Conservation (phyloP, 2,113 vertebrate species). For the Cyrtonyx montezumae region DNA sequence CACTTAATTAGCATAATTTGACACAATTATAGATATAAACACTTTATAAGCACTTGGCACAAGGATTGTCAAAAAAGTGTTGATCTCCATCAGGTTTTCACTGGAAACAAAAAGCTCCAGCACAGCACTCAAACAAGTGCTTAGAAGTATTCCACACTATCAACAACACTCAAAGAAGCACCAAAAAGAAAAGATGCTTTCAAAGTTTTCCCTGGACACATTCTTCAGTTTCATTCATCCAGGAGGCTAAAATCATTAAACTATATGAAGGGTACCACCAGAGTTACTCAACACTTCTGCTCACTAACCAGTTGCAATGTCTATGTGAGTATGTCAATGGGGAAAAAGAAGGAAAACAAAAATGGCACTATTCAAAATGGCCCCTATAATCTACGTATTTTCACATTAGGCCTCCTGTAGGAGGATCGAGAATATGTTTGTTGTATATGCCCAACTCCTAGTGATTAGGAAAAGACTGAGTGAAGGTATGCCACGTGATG, state of each 20-base stretch:
- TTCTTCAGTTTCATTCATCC: not conserved
- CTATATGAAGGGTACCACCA: not conserved
- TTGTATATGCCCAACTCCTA: not conserved
- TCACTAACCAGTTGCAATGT: not conserved
- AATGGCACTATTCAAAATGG: not conserved
- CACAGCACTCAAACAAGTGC: conserved; percentile 54
- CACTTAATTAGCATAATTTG: conserved; percentile 78
- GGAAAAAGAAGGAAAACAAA: not conserved
- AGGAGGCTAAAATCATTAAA: not conserved
- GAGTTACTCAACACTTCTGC: not conserved
- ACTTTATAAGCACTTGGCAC: conserved; percentile 74
- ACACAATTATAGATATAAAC: conserved; percentile 80
- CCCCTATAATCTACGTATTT: not conserved
- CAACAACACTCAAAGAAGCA: conserved; percentile 44
- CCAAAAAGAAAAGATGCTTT: not conserved
- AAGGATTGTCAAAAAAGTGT: conserved; percentile 74
- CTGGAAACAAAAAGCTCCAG: conserved; percentile 64
- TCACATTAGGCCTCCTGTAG: not conserved
- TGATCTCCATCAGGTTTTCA: conserved; percentile 66
- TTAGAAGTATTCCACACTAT: conserved; percentile 46
- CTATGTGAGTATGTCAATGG: not conserved
- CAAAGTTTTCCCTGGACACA: not conserved
- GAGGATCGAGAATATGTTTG: not conserved
- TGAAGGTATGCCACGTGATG: not conserved
- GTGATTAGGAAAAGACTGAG: not conserved